Evolutionary conservation across 2,888 invertebrate species (phyloP).

Genomic region (Meta bourneti): DNA sequence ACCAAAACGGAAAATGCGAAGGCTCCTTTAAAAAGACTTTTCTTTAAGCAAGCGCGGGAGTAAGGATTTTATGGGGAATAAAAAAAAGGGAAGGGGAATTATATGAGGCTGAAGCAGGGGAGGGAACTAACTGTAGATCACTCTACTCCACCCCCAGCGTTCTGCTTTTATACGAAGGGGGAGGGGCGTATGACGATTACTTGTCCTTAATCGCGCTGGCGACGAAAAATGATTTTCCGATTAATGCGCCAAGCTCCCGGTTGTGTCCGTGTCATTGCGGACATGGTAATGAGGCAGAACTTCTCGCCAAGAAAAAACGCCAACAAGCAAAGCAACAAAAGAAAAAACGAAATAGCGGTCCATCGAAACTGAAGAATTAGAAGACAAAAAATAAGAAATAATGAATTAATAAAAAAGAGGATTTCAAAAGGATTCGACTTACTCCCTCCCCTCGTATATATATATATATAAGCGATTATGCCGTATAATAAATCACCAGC

Average conservation of each 20-base stretch:
- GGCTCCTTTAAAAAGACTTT: neutral
- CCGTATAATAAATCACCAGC: slow-evolving; percentile 70
- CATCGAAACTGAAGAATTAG: slow-evolving; percentile 68
- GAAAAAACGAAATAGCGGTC: neutral
- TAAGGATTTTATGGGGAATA: slow-evolving; percentile 13
- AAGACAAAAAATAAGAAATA: slow-evolving; percentile 45
- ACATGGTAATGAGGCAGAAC: slow-evolving; percentile 76
- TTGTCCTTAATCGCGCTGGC: slow-evolving; percentile 74
- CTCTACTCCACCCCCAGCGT: neutral
- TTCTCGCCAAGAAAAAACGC: slow-evolving; percentile 70
- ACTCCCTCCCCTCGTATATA: slow-evolving; percentile 40
- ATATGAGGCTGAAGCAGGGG: neutral
- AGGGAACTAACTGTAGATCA: neutral
- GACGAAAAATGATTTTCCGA: slow-evolving; percentile 77
- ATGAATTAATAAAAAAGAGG: slow-evolving; percentile 6
- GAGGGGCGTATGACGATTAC: slow-evolving; percentile 48
- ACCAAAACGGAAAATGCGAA: slow-evolving; percentile 70
- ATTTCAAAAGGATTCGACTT: slow-evolving; percentile 16
- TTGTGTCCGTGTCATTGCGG: slow-evolving; percentile 72
- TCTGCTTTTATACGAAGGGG: neutral
- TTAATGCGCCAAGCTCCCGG: slow-evolving; percentile 68
- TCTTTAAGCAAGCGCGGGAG: slow-evolving; percentile 22
- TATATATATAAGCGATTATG: slow-evolving; percentile 60
- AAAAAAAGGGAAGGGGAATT: slow-evolving; percentile 33
- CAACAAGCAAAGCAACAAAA: slow-evolving; percentile 43